These are phyloP conservation scores for Lomographa bimaculata DNA, from an alignment of 2,888 invertebrate species.

Conservation along the genomic window DNA sequence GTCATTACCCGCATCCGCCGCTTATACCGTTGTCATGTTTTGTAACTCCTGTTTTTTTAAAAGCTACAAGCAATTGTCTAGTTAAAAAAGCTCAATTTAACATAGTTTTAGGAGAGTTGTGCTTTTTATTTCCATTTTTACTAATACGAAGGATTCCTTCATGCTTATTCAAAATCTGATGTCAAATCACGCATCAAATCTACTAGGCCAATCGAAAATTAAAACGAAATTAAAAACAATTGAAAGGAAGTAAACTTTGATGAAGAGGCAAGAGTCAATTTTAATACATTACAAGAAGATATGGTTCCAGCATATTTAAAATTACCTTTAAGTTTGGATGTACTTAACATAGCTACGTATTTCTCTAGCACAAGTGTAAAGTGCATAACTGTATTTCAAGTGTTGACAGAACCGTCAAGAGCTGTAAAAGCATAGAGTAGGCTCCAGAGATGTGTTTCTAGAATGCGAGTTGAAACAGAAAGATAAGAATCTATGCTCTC, in stretches of 20 bases:
- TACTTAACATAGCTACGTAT: constrained; percentile 42
- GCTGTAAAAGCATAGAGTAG: constrained; percentile 58
- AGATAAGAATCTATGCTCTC: constrained; percentile 62
- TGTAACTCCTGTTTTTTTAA: constrained; percentile 61
- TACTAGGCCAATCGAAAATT: constrained; percentile 46
- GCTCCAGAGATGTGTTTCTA: constrained; percentile 56
- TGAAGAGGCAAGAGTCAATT: constrained; percentile 50
- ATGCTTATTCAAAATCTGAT: constrained; percentile 55
- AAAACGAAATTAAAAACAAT: constrained; percentile 39
- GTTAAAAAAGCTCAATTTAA: constrained; percentile 53
- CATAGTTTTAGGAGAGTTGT: constrained; percentile 56
- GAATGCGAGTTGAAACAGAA: constrained; percentile 62
- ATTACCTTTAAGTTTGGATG: constrained; percentile 46
- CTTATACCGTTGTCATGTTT: constrained; percentile 54
- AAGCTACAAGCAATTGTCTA: constrained; percentile 68
- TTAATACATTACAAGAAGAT: constrained; percentile 78
- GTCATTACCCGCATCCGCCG: constrained; percentile 70
- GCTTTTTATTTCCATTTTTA: constrained; percentile 43
- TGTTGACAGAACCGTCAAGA: constrained; percentile 57
- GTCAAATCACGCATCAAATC: constrained; percentile 27
- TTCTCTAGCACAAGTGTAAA: constrained; percentile 55
- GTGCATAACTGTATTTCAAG: constrained; percentile 68
- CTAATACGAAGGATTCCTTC: constrained; percentile 38
- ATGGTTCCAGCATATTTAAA: constrained; percentile 45
- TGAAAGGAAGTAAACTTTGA: constrained; percentile 37